Base-by-base conservation (phyloP, 2,797 vertebrate species). In the Chromobotia macracanthus region DNA sequence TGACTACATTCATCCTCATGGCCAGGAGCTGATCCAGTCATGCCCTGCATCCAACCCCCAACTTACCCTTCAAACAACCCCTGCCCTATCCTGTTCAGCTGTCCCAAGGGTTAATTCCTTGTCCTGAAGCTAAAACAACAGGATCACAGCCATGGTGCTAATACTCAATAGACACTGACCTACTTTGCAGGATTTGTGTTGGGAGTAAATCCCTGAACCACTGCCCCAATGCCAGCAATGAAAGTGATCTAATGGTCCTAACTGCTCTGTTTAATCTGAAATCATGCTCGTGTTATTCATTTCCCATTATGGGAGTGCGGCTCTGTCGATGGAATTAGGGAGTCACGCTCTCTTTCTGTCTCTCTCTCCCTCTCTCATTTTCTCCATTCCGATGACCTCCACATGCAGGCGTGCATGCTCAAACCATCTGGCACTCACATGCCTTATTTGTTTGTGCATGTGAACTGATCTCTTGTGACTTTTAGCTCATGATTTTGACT, bases 131-230 rank as follows among this genome's bases (percentile, higher is more conserved):
- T 91, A 89, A 92, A 93, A 93, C 91, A 92, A 92, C 91, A 92
- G 92, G 90, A 93, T 94, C 92, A 92, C 91, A 90, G 89, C 90
- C 90, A 87, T 88, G 86, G 89, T 91, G 91, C 90, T 94, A 93
- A 93, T 93, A 91, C 93, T 93, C 92, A 93, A 93, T 92, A 92
- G 91, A 91, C 90, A 89, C 87, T 94, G 92, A 93, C 92, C 92
- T 94, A 93, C 91, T 93, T 94, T 93, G 90, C 89, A 86, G 90
- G 92, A 93, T 93, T 93, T 93, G 87, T 80, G 72, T 76, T 50
- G 58, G 44, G 44, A 63, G 79, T 89, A 79, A 82, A 79, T 71
- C 72, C 76, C 90, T 85, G 89, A 93, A 92, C 91, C 72, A 50
- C 88, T 89, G 90, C 89, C 90, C 91, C 91, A 90, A 93, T 92